Base-by-base conservation (phyloP, 2,888 invertebrate species). In the Dicyrtoma fusca region DNA sequence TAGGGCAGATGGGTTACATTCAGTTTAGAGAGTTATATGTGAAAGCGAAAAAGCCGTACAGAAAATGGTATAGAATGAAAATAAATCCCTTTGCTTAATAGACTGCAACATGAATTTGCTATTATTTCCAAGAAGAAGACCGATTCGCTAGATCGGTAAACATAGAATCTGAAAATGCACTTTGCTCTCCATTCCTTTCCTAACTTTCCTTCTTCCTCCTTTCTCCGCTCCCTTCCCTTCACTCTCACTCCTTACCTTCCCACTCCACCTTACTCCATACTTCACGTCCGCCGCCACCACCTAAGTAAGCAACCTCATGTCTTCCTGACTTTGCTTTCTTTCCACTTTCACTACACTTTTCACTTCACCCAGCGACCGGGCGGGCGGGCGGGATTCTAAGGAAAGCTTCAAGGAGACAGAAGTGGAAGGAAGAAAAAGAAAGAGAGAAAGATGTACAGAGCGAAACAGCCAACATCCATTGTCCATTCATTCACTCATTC, bases 71-170 rank as follows among this genome's bases (percentile, higher is more conserved):
- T 77, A 77, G 78, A 85, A 86, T 85, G 86, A 85, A 85, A 85
- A 86, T 85, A 85, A 85, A 86, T 86, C 84, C 85, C 84, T 84
- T 84, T 84, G 83, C 85, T 85, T 80, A 85, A 86, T 86, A 85
- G 85, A 85, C 85, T 83, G 84, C 82, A 85, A 86, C 86, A 86
- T 83, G 86, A 84, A 84, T 85, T 83, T 82, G 86, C 85, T 85
- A 85, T 86, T 85, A 85, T 85, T 86, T 85, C 84, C 84, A 83
- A 85, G 85, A 82, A 84, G 74, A 78, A 80, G 79, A 80, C 79
- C 80, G 79, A 80, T 80, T 80, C 79, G 78, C 70, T 78, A 79
- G 79, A 79, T 80, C 79, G 79, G 80, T 80, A 80, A 80, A 80
- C 80, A 80, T 78, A 78, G 80, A 78, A 80, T 80, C 80, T 75